These are phyloP conservation scores for Pseudomugil gertrudae DNA, from an alignment of 2,797 vertebrate species.

Conservation along the genomic window DNA sequence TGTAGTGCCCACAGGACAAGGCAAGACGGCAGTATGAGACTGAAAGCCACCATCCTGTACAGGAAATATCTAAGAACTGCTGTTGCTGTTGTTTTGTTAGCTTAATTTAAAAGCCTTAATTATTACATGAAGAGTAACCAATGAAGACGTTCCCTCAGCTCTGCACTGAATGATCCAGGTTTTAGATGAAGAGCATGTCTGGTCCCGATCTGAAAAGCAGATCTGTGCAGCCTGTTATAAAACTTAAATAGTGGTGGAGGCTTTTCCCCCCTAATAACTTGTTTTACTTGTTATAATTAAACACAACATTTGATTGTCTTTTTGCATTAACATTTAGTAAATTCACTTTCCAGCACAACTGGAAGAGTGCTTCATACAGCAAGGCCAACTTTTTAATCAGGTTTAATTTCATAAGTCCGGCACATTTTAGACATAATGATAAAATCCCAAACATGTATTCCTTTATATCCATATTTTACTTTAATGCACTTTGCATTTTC, in stretches of 20 bases:
- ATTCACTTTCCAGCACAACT: conserved; percentile 10
- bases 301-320: conserved; percentile 11
- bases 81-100: no score
- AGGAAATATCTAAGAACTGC: conserved; percentile 7
- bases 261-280: neutral
- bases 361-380: conserved; percentile 39
- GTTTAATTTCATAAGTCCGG: neutral
- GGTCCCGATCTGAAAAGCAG: conserved; percentile 52
- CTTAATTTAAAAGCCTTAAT: neutral
- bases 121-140: conserved; percentile 69
- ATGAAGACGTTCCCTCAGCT: conserved; percentile 46
- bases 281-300: neutral
- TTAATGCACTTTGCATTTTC: neutral
- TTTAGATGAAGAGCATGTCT: conserved; percentile 20
- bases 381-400: neutral
- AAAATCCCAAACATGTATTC: neutral
- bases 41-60: conserved; percentile 8
- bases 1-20: conserved; percentile 41
- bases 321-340: conserved; percentile 3
- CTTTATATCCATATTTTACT: neutral
- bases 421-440: neutral
- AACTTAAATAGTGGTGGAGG: conserved; percentile 1
- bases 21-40: conserved; percentile 48
- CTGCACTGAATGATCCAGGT: conserved; percentile 14
- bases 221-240: conserved; percentile 34